Base-by-base conservation (phyloP, 2,888 invertebrate species). In the Cepaea hortensis region DNA sequence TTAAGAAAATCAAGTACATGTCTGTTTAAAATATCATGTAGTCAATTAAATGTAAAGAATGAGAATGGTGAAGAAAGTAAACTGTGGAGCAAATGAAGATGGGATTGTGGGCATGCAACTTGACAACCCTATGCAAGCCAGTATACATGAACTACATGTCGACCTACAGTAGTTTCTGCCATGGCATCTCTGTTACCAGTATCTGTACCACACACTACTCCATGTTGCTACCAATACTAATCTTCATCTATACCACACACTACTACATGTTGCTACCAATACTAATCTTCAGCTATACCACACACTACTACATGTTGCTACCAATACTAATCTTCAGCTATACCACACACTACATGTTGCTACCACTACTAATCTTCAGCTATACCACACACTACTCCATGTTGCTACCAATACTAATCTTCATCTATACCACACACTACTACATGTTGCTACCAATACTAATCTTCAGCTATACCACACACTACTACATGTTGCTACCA, bases 401-500 rank as follows among this genome's bases (percentile, higher is more conserved):
- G n/a, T 20, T 84, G 87, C 86, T 87, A 93, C 93, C 92, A 81
- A 92, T 90, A 81, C 91, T 91, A 81, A 93, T 93, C 85, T 91
- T 90, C 1, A 93, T n/a, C n/a, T n/a, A n/a, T n/a, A n/a, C n/a
- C n/a, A n/a, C n/a, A n/a, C n/a, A n/a, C n/a, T n/a, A n/a, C n/a
- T n/a, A n/a, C n/a, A n/a, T n/a, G n/a, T n/a, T n/a, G n/a, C 86
- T 87, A 93, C 93, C 92, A 81, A 93, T 90, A 81, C 91, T 91
- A 81, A 35, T 35, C 35, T 35, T 35, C 35, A 35, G 7, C 11
- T 55, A 55, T 55, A 55, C 11, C 3, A 46, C 46, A 18, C 68
- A 23, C n/a, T 20, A n/a, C n/a, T 72, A 72, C 9, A 72, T 23
- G n/a, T 20, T 84, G 87, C 86, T 87, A 93, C 93, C 92, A 81